Base-by-base conservation (phyloP, 2,888 invertebrate genomes). In the Protophormia terraenovae region DNA sequence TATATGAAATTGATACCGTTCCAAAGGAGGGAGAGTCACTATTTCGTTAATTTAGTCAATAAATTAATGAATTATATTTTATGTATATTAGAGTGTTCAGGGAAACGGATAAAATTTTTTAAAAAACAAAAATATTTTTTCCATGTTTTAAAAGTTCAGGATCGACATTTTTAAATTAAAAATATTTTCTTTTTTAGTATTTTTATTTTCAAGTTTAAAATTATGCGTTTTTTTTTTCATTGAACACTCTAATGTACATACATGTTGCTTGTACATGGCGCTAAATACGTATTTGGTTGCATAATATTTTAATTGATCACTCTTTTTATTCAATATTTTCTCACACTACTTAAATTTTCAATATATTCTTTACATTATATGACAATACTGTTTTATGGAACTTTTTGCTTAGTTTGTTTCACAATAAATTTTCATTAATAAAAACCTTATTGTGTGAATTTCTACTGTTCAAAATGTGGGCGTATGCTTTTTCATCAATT, bases 261-360 rank as follows among this genome's bases (percentile, higher is more conserved):
- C 29, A 45, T 29, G 29, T 12, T 12, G 27, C 16, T 38, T 14
- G 12, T 41, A 2, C 10, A 45, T 72, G 84, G 80, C 79, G 73
- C 79, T 80, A 45, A 76, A 72, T 66, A 50, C 8, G 22, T 66
- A 35, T 64, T 75, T 45, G 53, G 55, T 84, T 77, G 81, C 84
- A 80, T 80, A 84, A 73, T 73, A 77, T 62, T 80, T 62, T 76
- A 73, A 62, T 73, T 67, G 66, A 60, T 60, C 24, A 60, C 6
- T 29, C 29, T 22, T 64, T 53, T 24, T n/a, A 22, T 22, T 67
- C 12, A 38, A 69, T 41, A 41, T 73, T 73, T 85, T 85, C 81
- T 58, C 84, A 85, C 84, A 81, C 22, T 64, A 78, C 62, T 85
- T 73, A 64, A 84, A 53, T 66, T 83, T 53, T 55, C 62, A 14